Base-by-base conservation (phyloP, 2,888 invertebrate genomes). In the Mythimna pallens region DNA sequence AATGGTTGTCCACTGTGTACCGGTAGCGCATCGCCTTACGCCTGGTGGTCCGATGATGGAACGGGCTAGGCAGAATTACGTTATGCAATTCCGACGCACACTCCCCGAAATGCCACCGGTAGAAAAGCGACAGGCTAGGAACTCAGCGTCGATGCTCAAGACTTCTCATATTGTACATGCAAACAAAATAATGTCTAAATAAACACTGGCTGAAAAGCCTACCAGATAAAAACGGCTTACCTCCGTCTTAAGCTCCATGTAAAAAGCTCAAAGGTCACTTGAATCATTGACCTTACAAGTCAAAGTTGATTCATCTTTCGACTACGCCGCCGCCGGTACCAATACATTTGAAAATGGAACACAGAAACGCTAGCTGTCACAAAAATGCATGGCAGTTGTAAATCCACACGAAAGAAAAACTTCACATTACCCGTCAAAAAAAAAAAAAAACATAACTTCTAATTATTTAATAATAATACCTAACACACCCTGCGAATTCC, bases 381-480 rank as follows among this genome's bases (percentile, higher is more conserved):
- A 25, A 55, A 57, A 34, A 22, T 34, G 1, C 10, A 22, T 17
- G 2, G 17, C 14, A n/a, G 0, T 68, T 2, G 0, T 9, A 57
- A 71, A 3, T 17, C 7, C 10, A 20, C 4, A 1, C n/a, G n/a
- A 30, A 6, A 2, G 4, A 50, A 65, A 65, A 76, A 50, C 47
- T 76, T n/a, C 17, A 30, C 1, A 17, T 17, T 22, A n/a, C 2
- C 20, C n/a, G 9, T 2, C 0, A 12, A 61, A 79, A 69, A 43
- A 25, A 3, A 47, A 47, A 47, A n/a, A 47, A 47, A 20, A 4
- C 72, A 43, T 52, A 34, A 61, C 36, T 73, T 25, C n/a, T 66
- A 36, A 76, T 77, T 73, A 78, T 70, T 61, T 54, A 78, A 36
- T 81, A 75, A 77, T 59, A 73, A 73, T 54, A 70, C 10, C 59